Conservation (phyloP, 2,888 invertebrate species). For the Allygus modestus region DNA sequence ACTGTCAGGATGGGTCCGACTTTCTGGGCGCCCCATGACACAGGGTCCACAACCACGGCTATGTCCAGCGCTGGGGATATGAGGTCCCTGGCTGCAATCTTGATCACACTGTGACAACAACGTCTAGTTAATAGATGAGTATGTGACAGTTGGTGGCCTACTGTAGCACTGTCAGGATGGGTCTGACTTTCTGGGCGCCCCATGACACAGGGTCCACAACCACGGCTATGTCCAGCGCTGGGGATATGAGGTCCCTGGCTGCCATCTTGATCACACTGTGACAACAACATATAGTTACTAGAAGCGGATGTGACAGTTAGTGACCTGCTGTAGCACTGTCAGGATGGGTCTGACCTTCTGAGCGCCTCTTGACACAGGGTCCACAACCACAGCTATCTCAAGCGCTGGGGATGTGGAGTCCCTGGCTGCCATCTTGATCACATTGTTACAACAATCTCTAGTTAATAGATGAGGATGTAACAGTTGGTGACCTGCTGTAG, state of each 20-base stretch:
- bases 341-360: conserved; percentile 94
- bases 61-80: conserved; percentile 85
- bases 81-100: conserved; percentile 76
- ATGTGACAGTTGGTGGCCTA: too few relatives aligned
- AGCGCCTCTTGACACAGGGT: conserved; percentile 96
- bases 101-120: conserved; percentile 75
- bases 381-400: conserved; percentile 90
- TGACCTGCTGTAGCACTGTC: conserved; percentile 87
- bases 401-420: conserved; percentile 81
- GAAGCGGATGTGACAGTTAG: conserved; percentile 93
- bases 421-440: conserved; percentile 76
- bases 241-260: conserved; percentile 77
- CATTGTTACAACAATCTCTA: conserved; percentile 73
- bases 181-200: conserved; percentile 94
- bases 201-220: conserved; percentile 96
- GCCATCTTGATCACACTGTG: conserved; percentile 76
- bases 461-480: too few relatives aligned
- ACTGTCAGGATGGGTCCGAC: conserved; percentile 90
- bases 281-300: conserved; percentile 75
- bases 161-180: too few relatives aligned
- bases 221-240: conserved; percentile 87
- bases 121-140: conserved; percentile 68
- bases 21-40: conserved; percentile 95
- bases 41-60: conserved; percentile 94
- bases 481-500: too few relatives aligned